These are phyloP conservation scores for Pseudochaenichthys georgianus DNA, from an alignment of 2,797 vertebrate species.

Conservation along the genomic window DNA sequence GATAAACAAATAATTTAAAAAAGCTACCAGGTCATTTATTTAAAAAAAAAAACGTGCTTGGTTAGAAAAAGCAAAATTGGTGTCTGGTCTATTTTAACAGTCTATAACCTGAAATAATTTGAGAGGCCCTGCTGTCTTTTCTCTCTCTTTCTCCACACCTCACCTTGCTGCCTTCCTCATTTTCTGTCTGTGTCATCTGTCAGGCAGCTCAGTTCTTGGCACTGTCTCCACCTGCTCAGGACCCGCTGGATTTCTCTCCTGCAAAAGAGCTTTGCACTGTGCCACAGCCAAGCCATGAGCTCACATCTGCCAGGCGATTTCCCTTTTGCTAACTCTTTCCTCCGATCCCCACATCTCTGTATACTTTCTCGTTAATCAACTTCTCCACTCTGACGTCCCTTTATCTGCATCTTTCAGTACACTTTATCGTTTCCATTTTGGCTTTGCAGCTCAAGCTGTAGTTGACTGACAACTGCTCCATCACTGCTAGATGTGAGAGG, in stretches of 20 bases:
- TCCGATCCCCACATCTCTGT: slow-evolving; percentile 47
- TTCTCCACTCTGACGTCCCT: not conserved
- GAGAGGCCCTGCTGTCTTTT: slow-evolving; percentile 10
- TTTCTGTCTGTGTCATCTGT: slow-evolving; percentile 59
- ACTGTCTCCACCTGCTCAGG: slow-evolving; percentile 62
- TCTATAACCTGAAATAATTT: slow-evolving; percentile 15
- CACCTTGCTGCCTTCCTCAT: slow-evolving; percentile 57
- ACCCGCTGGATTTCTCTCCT: slow-evolving; percentile 68
- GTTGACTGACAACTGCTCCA: slow-evolving; percentile 2
- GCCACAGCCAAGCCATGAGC: slow-evolving; percentile 53
- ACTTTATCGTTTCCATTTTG: not conserved
- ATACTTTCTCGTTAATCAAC: slow-evolving; percentile 25
- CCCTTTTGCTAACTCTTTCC: slow-evolving; percentile 31
- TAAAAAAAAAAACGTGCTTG: not conserved
- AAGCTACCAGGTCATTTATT: slow-evolving; percentile 10
- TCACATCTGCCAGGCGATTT: slow-evolving; percentile 62
- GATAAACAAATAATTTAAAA: slow-evolving; percentile 25
- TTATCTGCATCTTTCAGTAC: slow-evolving; percentile 29
- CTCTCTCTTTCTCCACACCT: slow-evolving; percentile 49
- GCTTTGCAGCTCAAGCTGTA: slow-evolving; percentile 3
- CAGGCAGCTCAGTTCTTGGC: slow-evolving; percentile 73
- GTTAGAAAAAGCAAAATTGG: slow-evolving; percentile 3
- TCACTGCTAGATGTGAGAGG: slow-evolving; percentile 1
- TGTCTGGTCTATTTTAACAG: slow-evolving; percentile 19
- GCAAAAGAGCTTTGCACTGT: slow-evolving; percentile 68